Percentiles rank a stretch among this genome's conserved stretches.
Conservation (phyloP, 2,888 invertebrate genomes). For the Ophion slaviceki region DNA sequence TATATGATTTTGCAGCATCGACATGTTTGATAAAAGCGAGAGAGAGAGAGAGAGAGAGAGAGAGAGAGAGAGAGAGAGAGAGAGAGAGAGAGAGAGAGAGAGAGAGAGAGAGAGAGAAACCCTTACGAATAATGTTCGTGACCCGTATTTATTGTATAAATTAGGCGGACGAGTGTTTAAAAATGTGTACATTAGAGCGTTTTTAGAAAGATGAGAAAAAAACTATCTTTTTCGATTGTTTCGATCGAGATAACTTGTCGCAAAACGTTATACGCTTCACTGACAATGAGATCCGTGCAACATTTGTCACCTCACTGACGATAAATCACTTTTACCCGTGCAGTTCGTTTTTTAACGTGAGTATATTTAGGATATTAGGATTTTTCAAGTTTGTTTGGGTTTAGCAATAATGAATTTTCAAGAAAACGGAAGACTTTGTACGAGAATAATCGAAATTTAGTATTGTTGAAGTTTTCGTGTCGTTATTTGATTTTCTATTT, state of each 20-base stretch:
- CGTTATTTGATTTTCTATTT: background rate
- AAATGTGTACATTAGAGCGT: background rate
- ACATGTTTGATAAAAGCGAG: slow-evolving; percentile 18
- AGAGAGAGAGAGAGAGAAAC: too few species aligned
- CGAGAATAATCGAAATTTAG: background rate
- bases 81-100: background rate
- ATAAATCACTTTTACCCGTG: background rate
- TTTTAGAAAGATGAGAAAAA: background rate
- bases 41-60: background rate
- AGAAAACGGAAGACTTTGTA: too few species aligned
- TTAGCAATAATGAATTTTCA: too few species aligned
- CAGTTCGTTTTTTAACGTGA: background rate
- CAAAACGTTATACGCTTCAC: background rate
- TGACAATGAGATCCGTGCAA: background rate
- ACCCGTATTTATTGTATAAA: background rate
- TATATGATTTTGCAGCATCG: slow-evolving; percentile 44
- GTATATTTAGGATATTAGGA: background rate
- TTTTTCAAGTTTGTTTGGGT: too few species aligned
- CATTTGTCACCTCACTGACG: background rate
- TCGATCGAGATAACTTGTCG: background rate
- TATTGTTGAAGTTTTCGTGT: background rate
- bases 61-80: background rate
- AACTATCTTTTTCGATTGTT: background rate
- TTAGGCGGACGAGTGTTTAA: background rate
- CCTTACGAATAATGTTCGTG: slow-evolving; percentile 2